These are phyloP conservation scores for Archivesica marissinica DNA, from an alignment of 1,140 invertebrate species.

Conservation along the genomic window DNA sequence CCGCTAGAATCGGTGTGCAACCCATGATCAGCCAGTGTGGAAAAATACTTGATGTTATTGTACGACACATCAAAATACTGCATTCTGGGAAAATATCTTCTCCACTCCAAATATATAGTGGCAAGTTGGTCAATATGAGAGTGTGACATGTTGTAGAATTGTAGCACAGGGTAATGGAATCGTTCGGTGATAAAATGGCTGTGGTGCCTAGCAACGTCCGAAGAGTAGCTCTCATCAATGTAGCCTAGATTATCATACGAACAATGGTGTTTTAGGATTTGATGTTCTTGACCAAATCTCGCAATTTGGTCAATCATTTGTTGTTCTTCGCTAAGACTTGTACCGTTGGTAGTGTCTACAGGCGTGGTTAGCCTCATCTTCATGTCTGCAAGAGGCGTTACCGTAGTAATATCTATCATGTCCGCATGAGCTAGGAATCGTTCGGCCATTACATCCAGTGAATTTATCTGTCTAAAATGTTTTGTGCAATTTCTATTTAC, in stretches of 20 bases:
- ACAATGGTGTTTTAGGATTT: constrained; percentile 20
- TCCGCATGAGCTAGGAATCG: not conserved
- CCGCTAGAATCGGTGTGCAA: not conserved
- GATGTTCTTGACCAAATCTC: constrained; percentile 43
- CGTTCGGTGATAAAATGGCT: constrained; percentile 33
- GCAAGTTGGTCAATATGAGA: constrained; percentile 26
- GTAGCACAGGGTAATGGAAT: constrained; percentile 38
- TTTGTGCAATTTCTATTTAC: constrained; percentile 42
- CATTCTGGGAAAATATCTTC: constrained; percentile 61
- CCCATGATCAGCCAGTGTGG: constrained; percentile 22
- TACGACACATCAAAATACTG: constrained; percentile 65
- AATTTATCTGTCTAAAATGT: not conserved
- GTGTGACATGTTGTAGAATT: constrained; percentile 59
- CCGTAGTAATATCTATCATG: not conserved
- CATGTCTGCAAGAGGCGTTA: not conserved
- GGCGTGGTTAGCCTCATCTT: not conserved
- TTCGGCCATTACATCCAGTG: not conserved
- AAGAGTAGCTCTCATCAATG: constrained; percentile 54
- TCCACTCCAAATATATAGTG: constrained; percentile 45
- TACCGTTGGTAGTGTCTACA: not conserved
- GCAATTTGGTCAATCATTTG: constrained; percentile 33
- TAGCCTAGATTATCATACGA: constrained; percentile 6
- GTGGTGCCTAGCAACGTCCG: constrained; percentile 10
- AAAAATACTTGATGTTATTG: constrained; percentile 62
- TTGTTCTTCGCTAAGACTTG: not conserved